These are phyloP conservation scores for Drosophila phalerata DNA, from an alignment of 2,888 invertebrate species.

Conservation along the genomic window DNA sequence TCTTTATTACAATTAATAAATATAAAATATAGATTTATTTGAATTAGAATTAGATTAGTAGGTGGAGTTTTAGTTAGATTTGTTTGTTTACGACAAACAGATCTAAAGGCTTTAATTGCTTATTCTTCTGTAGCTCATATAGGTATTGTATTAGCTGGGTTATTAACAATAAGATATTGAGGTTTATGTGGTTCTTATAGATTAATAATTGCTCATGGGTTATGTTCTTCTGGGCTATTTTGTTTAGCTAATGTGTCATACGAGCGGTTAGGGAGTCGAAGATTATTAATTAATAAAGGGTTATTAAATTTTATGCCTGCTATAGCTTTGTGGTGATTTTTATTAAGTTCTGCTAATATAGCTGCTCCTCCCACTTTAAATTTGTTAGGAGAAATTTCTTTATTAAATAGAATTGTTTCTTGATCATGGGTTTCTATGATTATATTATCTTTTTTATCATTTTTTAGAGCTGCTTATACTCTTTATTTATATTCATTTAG, in stretches of 20 bases:
- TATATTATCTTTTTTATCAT: slow-evolving; percentile 87
- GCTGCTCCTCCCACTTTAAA: slow-evolving; percentile 89
- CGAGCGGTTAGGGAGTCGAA: slow-evolving; percentile 88
- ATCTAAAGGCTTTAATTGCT: slow-evolving; percentile 90
- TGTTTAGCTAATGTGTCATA: slow-evolving; percentile 89
- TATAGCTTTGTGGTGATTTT: slow-evolving; percentile 89
- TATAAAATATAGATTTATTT: slow-evolving; percentile 86
- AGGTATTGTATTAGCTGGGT: slow-evolving; percentile 87
- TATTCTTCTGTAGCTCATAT: slow-evolving; percentile 89
- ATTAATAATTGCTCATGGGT: slow-evolving; percentile 89
- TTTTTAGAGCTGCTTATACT: slow-evolving; percentile 89
- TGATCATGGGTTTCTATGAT: slow-evolving; percentile 87
- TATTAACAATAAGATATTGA: slow-evolving; percentile 87
- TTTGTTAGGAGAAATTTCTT: slow-evolving; percentile 89
- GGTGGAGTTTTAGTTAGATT: slow-evolving; percentile 88
- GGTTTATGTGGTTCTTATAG: slow-evolving; percentile 86
- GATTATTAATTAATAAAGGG: slow-evolving; percentile 88
- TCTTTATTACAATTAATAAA: slow-evolving; percentile 86
- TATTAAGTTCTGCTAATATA: slow-evolving; percentile 88
- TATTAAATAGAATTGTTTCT: slow-evolving; percentile 88
- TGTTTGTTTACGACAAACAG: slow-evolving; percentile 88
- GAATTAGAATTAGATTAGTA: slow-evolving; percentile 87
- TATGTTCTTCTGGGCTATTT: slow-evolving; percentile 89
- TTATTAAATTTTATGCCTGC: slow-evolving; percentile 88
- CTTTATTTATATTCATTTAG: slow-evolving; percentile 86